phyloP scores from a whole-genome alignment of 2,797 vertebrate species.

The Semaprochilodus insignis region DNA sequence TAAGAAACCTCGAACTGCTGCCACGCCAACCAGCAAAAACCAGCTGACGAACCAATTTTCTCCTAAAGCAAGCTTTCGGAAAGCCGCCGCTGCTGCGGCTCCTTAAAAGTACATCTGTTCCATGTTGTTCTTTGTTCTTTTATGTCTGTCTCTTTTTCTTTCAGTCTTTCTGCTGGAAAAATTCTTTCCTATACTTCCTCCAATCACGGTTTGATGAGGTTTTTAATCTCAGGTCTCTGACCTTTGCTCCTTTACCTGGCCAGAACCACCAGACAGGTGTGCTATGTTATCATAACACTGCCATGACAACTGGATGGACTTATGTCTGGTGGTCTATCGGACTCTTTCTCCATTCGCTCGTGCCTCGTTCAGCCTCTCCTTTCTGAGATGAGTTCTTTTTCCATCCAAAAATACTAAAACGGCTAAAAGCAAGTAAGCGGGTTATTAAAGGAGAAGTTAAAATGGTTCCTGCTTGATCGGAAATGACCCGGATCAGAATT shows the following conservation, averaged over 20 bases:
- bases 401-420: background rate
- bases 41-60: slow-evolving; percentile 69
- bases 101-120: slow-evolving; percentile 64
- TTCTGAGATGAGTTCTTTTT: background rate
- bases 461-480: too few relatives aligned
- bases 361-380: background rate
- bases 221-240: slow-evolving; percentile 56
- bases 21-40: slow-evolving; percentile 57
- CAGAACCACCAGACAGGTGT: slow-evolving; percentile 65
- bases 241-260: slow-evolving; percentile 52
- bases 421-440: too few relatives aligned
- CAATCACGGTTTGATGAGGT: slow-evolving; percentile 68
- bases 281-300: slow-evolving; percentile 71
- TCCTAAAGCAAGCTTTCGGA: slow-evolving; percentile 63
- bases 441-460: too few relatives aligned
- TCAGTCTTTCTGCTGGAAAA: slow-evolving; percentile 61
- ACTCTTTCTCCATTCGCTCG: slow-evolving; percentile 23
- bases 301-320: slow-evolving; percentile 56
- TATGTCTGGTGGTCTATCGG: slow-evolving; percentile 44
- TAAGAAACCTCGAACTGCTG: slow-evolving; percentile 21
- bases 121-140: slow-evolving; percentile 45
- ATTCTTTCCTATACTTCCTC: slow-evolving; percentile 62
- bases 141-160: slow-evolving; percentile 43
- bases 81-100: slow-evolving; percentile 56
- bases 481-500: too few relatives aligned